Conservation (phyloP, 1,140 invertebrate genomes). For the Grapholita molesta region DNA sequence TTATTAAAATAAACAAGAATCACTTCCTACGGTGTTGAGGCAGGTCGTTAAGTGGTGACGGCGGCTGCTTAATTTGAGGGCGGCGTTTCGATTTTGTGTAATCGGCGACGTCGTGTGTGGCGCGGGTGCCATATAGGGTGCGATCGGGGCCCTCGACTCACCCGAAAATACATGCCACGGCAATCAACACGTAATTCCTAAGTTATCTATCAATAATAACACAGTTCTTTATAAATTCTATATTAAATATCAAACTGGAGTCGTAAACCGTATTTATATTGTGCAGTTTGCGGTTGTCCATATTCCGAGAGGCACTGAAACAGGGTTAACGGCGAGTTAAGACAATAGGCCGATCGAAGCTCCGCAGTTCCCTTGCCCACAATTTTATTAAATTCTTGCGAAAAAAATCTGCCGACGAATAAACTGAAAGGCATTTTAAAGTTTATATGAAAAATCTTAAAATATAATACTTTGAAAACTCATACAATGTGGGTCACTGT, state of each 20-base stretch:
- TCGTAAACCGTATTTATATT: slow-evolving; percentile 23
- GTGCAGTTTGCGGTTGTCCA: slow-evolving; percentile 26
- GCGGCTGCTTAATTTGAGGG: slow-evolving; percentile 52
- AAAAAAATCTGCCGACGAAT: not conserved
- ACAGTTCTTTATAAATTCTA: slow-evolving; percentile 17
- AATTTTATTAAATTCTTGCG: slow-evolving; percentile 37
- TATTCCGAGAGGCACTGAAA: slow-evolving; percentile 25
- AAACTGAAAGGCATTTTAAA: not conserved
- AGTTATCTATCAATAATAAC: slow-evolving; percentile 44
- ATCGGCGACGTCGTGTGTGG: slow-evolving; percentile 51
- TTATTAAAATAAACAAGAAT: slow-evolving; percentile 74
- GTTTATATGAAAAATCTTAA: not conserved
- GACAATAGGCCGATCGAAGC: slow-evolving; percentile 34
- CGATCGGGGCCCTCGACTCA: slow-evolving; percentile 19
- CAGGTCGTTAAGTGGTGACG: slow-evolving; percentile 40
- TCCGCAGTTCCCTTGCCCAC: slow-evolving; percentile 20
- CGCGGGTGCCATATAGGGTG: slow-evolving; percentile 43
- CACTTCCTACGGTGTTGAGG: slow-evolving; percentile 64
- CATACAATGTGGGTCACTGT: not conserved
- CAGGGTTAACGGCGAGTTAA: slow-evolving; percentile 33
- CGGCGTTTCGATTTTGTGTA: slow-evolving; percentile 43
- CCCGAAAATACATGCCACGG: slow-evolving; percentile 3
- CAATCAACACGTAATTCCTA: slow-evolving; percentile 30
- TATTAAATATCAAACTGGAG: slow-evolving; percentile 13
- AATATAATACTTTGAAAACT: not conserved